Evolutionary conservation across 2,113 vertebrate genomes (phyloP), one percentile per base, ranked within the genome.

Genomic region (Spheniscus mendiculus): DNA sequence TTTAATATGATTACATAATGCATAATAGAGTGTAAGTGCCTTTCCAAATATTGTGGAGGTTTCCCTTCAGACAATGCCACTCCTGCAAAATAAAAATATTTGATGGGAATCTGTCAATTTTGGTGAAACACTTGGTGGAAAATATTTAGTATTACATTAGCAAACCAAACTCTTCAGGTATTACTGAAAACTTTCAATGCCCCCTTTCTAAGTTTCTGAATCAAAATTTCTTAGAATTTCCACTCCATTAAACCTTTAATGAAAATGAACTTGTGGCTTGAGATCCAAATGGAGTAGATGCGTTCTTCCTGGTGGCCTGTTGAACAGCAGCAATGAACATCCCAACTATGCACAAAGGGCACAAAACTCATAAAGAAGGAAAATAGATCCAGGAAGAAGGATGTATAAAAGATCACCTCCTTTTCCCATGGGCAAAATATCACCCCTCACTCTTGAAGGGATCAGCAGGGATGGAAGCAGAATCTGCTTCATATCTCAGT

Each of bases 251-350:
- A 80, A 26, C 4, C 18, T 36, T 38, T 42, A 42, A 59, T 58
- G n/a, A 70, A 61, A 78, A 84, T 14, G 16, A 66, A 49, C 26
- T 34, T 0, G 0, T 40, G 18, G 50, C 11, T 62, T 49, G 69
- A 86, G 27, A 44, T 76, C 5, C 3, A 1, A 49, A 58, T 3
- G 44, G 49, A 52, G 29, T 26, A 71, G 32, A 18, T 7, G 10
- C 2, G 0, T 27, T 8, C 32, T 63, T 71, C 56, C 23, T 44
- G 34, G 21, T 36, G 61, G 13, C 42, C 52, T 30, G 13, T 36
- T 59, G 62, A 77, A 52, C 9, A 80, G 44, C 77, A 72, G 40
- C 47, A 83, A 18, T 16, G 40, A 59, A 69, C 19, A 27, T 12
- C n/a, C 27, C 38, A 63, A 8, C 49, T 59, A 29, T 2, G 16